Base-by-base conservation (phyloP, 2,113 vertebrate species). In the Crotophaga sulcirostris region DNA sequence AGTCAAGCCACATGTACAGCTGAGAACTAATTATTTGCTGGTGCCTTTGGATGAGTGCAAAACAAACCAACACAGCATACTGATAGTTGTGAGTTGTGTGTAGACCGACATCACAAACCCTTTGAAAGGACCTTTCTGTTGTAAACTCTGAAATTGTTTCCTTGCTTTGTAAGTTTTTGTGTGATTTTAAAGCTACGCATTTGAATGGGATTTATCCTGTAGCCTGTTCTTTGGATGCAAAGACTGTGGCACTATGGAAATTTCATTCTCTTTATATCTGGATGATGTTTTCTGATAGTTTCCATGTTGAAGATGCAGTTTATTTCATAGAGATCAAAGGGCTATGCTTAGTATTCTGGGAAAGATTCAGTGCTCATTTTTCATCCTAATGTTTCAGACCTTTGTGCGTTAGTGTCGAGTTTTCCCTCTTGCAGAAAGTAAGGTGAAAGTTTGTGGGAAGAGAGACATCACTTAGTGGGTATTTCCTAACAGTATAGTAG, bases 11-110 rank as follows among this genome's bases (percentile, higher is more conserved):
- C 45, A 51, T 6, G 1, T 73, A 21, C 44, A 36, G 67, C 77
- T 86, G 75, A 91, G 66, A 45, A 81, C 44, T 73, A 86, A 89
- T 82, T 93, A 42, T 90, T 73, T 93, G 34, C 64, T 44, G 26
- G 33, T 84, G 73, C 66, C 73, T 89, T 82, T 76, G 55, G 82
- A 73, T 68, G 54, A 60, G 28, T 42, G n/a, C 31, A 44, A 58
- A 90, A 60, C 55, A 81, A 88, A 54, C 25, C 3, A 1, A 44
- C 21, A 13, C 18, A 69, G 19, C 29, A 20, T 28, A 38, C 24
- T 67, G 34, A 44, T 38, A 10, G 0, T 21, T 70, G 14, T 10
- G 68, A 75, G 26, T 36, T 38, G 3, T 42, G 31, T 33, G 9
- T n/a, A 81, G 84, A 87, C 36, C 31, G 36, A 44, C 0, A 0